Evolutionary conservation across 2,888 invertebrate species (phyloP), one percentile per base, ranked within the genome.

Genomic region (Acanthosepion lycidas): DNA sequence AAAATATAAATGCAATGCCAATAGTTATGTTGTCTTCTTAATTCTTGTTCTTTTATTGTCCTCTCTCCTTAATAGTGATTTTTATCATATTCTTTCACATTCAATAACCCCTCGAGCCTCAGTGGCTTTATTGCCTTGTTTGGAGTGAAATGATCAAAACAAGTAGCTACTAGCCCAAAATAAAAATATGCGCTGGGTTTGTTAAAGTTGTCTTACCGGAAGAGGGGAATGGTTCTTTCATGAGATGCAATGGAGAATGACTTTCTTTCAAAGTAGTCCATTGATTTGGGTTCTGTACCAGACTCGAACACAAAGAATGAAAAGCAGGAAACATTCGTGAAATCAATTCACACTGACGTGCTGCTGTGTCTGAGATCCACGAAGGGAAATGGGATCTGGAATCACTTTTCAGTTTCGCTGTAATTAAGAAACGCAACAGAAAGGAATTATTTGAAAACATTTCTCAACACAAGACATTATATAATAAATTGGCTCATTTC

Each of bases 331-430:
- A 95, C 1, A 96, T 96, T n/a, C 96, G 96, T 94, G 97, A 97
- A 94, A 97, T 95, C 94, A 96, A 96, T 95, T 97, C 97, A 94
- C 97, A 97, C 95, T 97, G 97, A 49, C 95, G 95, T 97, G 97
- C 97, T 95, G 95, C 96, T 28, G 96, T 95, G 42, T 96, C 96
- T 6, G 95, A 96, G 91, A 97, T 95, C 97, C 97, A 97, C n/a
- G 95, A 95, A 1, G 96, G 96, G 26, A 95, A 95, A n/a, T n/a
- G n/a, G 5, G 93, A 94, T 93, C 95, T 96, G 91, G 96, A 95
- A 91, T 96, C 96, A 12, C 33, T 9, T 6, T 0, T 91, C 23
- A 42, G 5, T 91, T 91, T 8, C 20, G 4, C 92, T 92, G 48
- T n/a, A 92, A 42, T 42, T 42, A 33, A n/a, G 12, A 78, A 78